A percentile compares a stretch with the other conserved stretches of the same genome.
Evolutionary conservation across 1,140 invertebrate genomes (phyloP).

Genomic region (Pararge aegeria): DNA sequence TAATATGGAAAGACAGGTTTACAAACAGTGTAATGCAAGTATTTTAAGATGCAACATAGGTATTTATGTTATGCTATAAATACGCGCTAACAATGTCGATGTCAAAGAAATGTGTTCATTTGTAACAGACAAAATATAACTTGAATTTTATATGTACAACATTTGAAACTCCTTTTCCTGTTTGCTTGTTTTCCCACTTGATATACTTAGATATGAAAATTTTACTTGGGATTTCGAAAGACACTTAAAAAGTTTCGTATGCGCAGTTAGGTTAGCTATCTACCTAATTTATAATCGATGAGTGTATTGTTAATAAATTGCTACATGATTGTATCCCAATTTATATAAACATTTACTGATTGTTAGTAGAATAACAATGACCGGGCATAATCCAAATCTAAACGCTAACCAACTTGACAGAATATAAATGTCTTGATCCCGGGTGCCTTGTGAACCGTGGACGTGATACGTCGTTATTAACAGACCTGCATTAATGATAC

Average conservation of each 20-base stretch:
- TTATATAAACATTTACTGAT: slow-evolving; percentile 59
- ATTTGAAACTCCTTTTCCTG: too few species aligned
- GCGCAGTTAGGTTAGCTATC: too few species aligned
- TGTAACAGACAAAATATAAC: background rate
- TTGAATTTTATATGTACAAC: background rate
- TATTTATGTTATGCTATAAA: background rate
- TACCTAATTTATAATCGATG: slow-evolving; percentile 40
- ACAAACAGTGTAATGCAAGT: slow-evolving; percentile 1
- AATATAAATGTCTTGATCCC: slow-evolving; percentile 72
- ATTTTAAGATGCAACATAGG: background rate
- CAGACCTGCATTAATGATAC: slow-evolving; percentile 72
- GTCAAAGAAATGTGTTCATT: background rate
- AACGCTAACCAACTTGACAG: slow-evolving; percentile 67
- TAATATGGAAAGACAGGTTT: background rate
- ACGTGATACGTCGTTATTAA: slow-evolving; percentile 75
- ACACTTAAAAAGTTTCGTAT: too few species aligned
- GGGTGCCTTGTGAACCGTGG: slow-evolving; percentile 72
- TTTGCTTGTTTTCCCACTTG: background rate
- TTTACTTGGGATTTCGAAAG: too few species aligned
- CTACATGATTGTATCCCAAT: slow-evolving; percentile 67
- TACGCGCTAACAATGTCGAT: background rate
- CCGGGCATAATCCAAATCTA: slow-evolving; percentile 76
- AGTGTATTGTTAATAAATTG: slow-evolving; percentile 50
- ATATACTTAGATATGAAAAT: background rate
- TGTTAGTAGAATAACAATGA: slow-evolving; percentile 72